Evolutionary conservation across 2,888 invertebrate genomes (phyloP).

Genomic region (Seira musarum): DNA sequence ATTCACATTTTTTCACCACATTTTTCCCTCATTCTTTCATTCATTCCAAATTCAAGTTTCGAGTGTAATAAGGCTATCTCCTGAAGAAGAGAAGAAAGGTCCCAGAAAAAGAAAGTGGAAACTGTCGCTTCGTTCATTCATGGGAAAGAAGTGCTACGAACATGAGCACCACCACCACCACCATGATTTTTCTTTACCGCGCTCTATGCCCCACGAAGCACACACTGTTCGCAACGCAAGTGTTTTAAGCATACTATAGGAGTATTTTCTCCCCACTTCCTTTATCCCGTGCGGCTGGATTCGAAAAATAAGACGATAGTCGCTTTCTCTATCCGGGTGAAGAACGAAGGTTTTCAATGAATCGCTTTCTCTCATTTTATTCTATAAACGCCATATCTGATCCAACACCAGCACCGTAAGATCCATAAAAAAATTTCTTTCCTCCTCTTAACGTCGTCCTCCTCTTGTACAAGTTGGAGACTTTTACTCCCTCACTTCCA

Average conservation of each 20-base stretch:
- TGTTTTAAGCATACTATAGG: neutral
- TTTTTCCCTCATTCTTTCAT: no score
- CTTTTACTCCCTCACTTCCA: constrained; percentile 26
- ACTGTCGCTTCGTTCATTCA: neutral
- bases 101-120: neutral
- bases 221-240: neutral
- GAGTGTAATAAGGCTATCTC: no score
- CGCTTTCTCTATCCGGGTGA: constrained; percentile 46
- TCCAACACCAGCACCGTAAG: constrained; percentile 47
- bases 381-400: constrained; percentile 42
- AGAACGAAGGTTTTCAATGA: constrained; percentile 57
- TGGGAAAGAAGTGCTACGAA: no score
- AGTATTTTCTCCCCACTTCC: neutral
- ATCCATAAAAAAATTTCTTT: constrained; percentile 46
- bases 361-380: constrained; percentile 38
- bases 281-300: neutral
- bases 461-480: constrained; percentile 26
- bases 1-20: neutral
- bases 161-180: neutral
- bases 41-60: no score
- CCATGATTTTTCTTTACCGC: neutral
- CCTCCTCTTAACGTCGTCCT: constrained; percentile 14
- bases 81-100: neutral
- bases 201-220: neutral
- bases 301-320: constrained; percentile 36